Percentiles rank a stretch among this genome's conserved stretches.
These are phyloP conservation scores for Hozukius guyotensis DNA, from an alignment of 2,797 vertebrate genomes.

Conservation along the genomic window DNA sequence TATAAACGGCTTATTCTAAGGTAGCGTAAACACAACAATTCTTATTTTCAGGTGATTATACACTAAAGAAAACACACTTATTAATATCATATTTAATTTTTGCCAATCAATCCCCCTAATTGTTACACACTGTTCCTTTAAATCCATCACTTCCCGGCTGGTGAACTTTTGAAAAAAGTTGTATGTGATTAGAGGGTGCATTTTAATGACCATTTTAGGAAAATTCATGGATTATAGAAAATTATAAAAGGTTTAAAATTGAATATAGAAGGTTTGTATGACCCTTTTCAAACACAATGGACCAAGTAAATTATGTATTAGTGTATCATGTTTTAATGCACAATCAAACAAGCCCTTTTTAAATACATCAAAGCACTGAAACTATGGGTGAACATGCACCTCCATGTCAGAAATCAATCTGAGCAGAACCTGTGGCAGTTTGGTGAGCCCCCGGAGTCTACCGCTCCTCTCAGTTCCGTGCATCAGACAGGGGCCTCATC, in stretches of 20 bases:
- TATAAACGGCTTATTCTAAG: too few species aligned
- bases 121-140: too few species aligned
- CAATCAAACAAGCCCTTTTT: background rate
- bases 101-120: too few species aligned
- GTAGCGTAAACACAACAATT: too few species aligned
- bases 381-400: background rate
- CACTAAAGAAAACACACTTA: too few species aligned
- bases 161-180: background rate
- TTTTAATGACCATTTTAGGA: background rate
- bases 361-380: background rate
- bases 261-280: background rate
- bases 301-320: background rate
- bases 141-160: background rate
- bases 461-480: slow-evolving; percentile 51
- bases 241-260: background rate
- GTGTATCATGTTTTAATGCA: background rate
- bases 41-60: too few species aligned
- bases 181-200: background rate
- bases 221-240: background rate
- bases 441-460: slow-evolving; percentile 56
- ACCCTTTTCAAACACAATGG: background rate
- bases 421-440: slow-evolving; percentile 42
- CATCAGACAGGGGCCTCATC: slow-evolving; percentile 68
- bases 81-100: too few species aligned
- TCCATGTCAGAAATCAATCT: slow-evolving; percentile 46